Evolutionary conservation across 2,797 vertebrate genomes (phyloP).

Genomic region (Oreochromis grahami): DNA sequence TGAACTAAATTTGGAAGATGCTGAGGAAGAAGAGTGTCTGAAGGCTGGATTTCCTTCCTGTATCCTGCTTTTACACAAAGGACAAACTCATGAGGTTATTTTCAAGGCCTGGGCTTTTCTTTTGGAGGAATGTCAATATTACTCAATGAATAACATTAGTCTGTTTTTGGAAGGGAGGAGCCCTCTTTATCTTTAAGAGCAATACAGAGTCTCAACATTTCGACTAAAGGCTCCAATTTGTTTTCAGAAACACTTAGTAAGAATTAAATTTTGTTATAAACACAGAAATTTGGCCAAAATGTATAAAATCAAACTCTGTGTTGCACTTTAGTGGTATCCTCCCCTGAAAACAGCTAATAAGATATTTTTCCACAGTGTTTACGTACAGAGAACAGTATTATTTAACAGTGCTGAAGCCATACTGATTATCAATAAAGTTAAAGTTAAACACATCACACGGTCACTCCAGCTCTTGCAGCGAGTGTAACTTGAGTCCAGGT

Average conservation of each 20-base stretch:
- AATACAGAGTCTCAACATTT: not conserved
- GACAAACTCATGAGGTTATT: not conserved
- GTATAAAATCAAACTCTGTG: not conserved
- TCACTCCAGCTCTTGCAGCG: conserved; percentile 18
- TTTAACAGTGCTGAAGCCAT: conserved; percentile 69
- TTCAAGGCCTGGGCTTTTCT: not conserved
- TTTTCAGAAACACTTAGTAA: not conserved
- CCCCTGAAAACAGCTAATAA: not conserved
- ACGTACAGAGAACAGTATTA: conserved; percentile 29
- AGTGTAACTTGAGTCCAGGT: not conserved
- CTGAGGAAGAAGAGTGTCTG: not conserved
- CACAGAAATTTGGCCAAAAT: not conserved
- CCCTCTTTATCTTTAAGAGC: not conserved
- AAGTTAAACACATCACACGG: conserved; percentile 18
- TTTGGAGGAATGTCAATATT: not conserved
- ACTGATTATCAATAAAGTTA: conserved; percentile 34
- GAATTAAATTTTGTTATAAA: not conserved
- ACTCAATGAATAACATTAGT: not conserved
- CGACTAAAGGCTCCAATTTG: not conserved
- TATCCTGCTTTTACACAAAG: conserved; percentile 34
- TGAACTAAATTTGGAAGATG: not conserved
- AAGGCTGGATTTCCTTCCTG: conserved; percentile 30
- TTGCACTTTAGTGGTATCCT: conserved; percentile 1
- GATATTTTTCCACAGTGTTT: conserved; percentile 33
- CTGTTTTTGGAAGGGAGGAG: not conserved